Conservation (phyloP, 2,113 vertebrate species). For the Ciconia maguari region DNA sequence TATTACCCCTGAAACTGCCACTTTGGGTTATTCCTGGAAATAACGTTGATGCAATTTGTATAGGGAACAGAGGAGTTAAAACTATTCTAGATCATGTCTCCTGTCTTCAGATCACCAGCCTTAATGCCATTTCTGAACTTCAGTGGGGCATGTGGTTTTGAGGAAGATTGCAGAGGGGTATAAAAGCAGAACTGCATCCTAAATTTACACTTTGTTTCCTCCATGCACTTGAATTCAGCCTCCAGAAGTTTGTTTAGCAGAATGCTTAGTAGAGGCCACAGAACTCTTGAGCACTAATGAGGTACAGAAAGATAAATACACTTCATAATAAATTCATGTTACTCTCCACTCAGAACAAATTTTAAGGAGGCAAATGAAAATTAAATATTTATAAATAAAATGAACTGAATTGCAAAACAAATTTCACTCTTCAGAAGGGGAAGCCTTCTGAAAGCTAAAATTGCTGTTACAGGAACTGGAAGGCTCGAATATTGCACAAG, state of each 20-base stretch:
- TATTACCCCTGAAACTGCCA: not conserved
- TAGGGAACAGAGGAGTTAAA: not conserved
- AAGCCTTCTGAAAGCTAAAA: constrained; percentile 54
- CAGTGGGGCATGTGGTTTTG: not conserved
- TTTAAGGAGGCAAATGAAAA: constrained; percentile 45
- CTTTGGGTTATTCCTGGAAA: not conserved
- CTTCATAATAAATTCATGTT: constrained; percentile 69
- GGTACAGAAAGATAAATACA: constrained; percentile 38
- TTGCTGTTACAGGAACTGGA: constrained; percentile 63
- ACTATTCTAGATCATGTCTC: not conserved
- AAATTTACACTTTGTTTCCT: not conserved
- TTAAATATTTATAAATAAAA: constrained; percentile 70
- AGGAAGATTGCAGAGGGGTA: not conserved
- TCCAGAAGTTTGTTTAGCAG: constrained; percentile 30
- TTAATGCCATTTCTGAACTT: not conserved
- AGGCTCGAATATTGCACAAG: constrained; percentile 57
- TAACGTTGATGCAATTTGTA: not conserved
- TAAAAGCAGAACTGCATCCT: not conserved
- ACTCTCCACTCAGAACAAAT: constrained; percentile 45
- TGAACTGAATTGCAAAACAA: constrained; percentile 46
- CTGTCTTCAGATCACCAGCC: not conserved
- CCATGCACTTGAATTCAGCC: not conserved
- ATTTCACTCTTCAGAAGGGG: constrained; percentile 36
- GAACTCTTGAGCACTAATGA: constrained; percentile 26
- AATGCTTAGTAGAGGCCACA: constrained; percentile 23